Evolutionary conservation across 2,113 vertebrate species (phyloP), one percentile per base, ranked within the genome.

Genomic region (Onychorhynchus coronatus): DNA sequence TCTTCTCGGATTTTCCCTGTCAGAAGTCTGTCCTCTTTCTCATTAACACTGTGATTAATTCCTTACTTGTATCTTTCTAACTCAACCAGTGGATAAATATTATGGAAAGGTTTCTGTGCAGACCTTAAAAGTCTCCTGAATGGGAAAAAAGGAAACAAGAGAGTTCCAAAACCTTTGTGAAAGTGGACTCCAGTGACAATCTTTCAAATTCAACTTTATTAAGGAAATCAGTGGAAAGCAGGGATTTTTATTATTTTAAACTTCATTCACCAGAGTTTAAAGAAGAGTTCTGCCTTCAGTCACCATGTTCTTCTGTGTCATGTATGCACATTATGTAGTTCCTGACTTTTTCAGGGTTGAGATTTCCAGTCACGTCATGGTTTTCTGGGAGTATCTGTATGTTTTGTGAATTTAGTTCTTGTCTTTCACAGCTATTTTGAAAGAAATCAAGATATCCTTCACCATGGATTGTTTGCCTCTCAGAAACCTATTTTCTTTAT

Each of bases 1-100:
- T 88, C 70, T 86, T 73, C 63, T 90, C 80, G 47, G 52, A 90
- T 92, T 96, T 96, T 95, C 27, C 75, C 33, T 78, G 63, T 86
- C 68, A 75, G 86, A 91, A 83, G 88, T 91, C 58, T 67, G 21
- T 77, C 79, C 68, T 76, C 67, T 91, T 91, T 80, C 62, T 88
- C 41, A 44, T 94, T 96, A 91, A 47, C 15, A 33, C 33, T 31
- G 18, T 79, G 33, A 80, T 77, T 88, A 96, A 83, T 93, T 88
- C 53, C 73, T 89, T 66, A 42, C 35, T 88, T 79, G 11, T 30
- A 74, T 83, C 71, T 73, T 85, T 92, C 62, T 87, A 91, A 73
- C 22, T 76, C 37, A 31, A 76, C 44, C 56, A 31, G 14, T 80
- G 77, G 49, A 76, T 47, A 12, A 94, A 10, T 87, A 65, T 88